Base-by-base conservation (phyloP, 2,888 invertebrate genomes). In the Trichacis sp. region DNA sequence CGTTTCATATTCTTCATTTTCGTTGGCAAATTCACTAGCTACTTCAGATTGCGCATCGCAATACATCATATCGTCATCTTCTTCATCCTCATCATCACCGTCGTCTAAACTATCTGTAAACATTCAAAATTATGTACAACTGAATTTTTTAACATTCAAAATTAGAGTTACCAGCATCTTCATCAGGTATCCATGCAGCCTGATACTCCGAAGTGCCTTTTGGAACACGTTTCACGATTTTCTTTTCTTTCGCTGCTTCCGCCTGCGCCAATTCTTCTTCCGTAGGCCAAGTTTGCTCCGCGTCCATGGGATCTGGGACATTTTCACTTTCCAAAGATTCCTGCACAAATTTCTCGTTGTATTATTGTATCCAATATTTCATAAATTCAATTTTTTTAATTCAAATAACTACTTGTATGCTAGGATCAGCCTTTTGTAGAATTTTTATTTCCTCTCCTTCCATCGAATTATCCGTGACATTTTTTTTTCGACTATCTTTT, bases 121-220 rank as follows among this genome's bases (percentile, higher is more conserved):
- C 4, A 40, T n/a, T n/a, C n/a, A n/a, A n/a, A n/a, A n/a, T n/a
- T n/a, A n/a, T n/a, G n/a, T n/a, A n/a, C n/a, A n/a, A n/a, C n/a
- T n/a, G n/a, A n/a, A n/a, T n/a, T n/a, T n/a, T 18, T 71, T 71
- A 17, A 9, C 1, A 15, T 14, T 17, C 1, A 45, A 20, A 43
- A 15, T 14, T 14, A 42, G 14, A 14, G 6, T 45, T 45, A 85
- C 84, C 83, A 68, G 77, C 84, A 68, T 92, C 92, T 40, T 89
- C 89, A 74, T 94, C 94, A 0, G 92, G 92, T 61, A 95, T 93
- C 95, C 95, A 95, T 46, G 96, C 94, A 1, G 98, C 96, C 86
- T 99, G 98, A 84, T 99, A 99, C 55, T 94, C 95, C 1, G 98
- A 98, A 85, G 96, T 97, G 20, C 98, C 98, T 85, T 95, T 96